A percentile compares a stretch with the other conserved stretches of the same genome.
These are phyloP conservation scores for Azorinus chamasolen DNA, from an alignment of 2,888 invertebrate genomes.

Conservation along the genomic window DNA sequence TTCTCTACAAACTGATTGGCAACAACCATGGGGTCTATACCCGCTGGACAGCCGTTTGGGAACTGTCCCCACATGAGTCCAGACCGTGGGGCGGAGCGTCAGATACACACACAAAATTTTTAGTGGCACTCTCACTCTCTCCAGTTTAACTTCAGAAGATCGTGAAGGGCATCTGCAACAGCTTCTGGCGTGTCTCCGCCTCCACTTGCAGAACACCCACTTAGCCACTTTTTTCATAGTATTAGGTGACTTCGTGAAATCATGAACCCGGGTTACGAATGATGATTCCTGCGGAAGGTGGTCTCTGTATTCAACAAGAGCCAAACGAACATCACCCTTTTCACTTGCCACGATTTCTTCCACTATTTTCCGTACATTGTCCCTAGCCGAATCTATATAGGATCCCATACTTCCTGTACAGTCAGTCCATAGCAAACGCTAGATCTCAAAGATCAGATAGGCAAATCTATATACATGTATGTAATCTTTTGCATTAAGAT, in stretches of 20 bases:
- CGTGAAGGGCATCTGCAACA: constrained; percentile 82
- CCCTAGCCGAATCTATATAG: constrained; percentile 78
- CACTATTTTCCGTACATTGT: constrained; percentile 80
- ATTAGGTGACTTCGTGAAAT: constrained; percentile 79
- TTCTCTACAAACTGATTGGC: constrained; percentile 78
- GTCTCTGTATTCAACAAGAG: constrained; percentile 83
- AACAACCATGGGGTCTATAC: constrained; percentile 80
- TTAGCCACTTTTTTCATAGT: constrained; percentile 81
- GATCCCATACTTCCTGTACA: constrained; percentile 83
- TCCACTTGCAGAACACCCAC: constrained; percentile 74
- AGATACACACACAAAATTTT: constrained; percentile 81
- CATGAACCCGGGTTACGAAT: constrained; percentile 80
- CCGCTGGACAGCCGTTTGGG: constrained; percentile 81
- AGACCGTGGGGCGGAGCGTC: constrained; percentile 85
- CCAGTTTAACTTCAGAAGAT: constrained; percentile 81
- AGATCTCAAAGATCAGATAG: no score
- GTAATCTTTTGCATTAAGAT: no score
- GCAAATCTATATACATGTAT: no score
- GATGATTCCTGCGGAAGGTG: constrained; percentile 81
- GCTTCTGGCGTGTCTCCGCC: constrained; percentile 83
- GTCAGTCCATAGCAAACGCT: constrained; percentile 84
- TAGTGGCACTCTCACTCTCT: constrained; percentile 79
- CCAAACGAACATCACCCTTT: constrained; percentile 80
- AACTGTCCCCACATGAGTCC: constrained; percentile 65
- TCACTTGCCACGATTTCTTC: constrained; percentile 81